phyloP scores from a whole-genome alignment of 2,113 vertebrate genomes.

The Meleagris gallopavo region DNA sequence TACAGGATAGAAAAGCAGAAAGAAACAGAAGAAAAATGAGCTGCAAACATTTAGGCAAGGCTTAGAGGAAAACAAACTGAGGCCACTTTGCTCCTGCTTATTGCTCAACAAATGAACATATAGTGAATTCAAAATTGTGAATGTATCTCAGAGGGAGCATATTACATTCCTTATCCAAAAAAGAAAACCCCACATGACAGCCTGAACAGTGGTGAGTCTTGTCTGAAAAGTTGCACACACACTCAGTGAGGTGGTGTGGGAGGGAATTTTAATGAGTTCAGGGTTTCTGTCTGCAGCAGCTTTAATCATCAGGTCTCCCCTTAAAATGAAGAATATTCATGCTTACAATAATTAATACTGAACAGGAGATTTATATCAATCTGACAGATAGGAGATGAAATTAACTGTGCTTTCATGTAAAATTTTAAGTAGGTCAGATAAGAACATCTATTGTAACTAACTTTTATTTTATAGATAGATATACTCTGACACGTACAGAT shows the following conservation, averaged over 20 bases:
- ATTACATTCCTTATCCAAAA: neutral
- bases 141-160: neutral
- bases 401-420: slow-evolving; percentile 77
- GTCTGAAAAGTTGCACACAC: neutral
- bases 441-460: slow-evolving; percentile 72
- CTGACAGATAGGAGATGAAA: slow-evolving; percentile 75
- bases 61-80: neutral
- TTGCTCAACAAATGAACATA: neutral
- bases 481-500: slow-evolving; percentile 26
- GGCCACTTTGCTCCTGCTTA: neutral
- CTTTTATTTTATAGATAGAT: slow-evolving; percentile 70
- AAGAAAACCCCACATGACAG: neutral
- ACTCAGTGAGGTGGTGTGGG: neutral
- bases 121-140: neutral
- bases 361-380: slow-evolving; percentile 77
- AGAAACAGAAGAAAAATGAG: neutral
- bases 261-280: slow-evolving; percentile 39
- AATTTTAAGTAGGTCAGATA: slow-evolving; percentile 77
- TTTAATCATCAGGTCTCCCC: slow-evolving; percentile 57
- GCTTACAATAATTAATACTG: slow-evolving; percentile 73
- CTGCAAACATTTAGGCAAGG: neutral
- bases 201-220: neutral
- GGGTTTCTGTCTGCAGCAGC: slow-evolving; percentile 24
- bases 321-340: slow-evolving; percentile 56
- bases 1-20: neutral